Evolutionary conservation across 2,797 vertebrate species (phyloP), one percentile per base, ranked within the genome.

Genomic region (Pseudochaenichthys georgianus): DNA sequence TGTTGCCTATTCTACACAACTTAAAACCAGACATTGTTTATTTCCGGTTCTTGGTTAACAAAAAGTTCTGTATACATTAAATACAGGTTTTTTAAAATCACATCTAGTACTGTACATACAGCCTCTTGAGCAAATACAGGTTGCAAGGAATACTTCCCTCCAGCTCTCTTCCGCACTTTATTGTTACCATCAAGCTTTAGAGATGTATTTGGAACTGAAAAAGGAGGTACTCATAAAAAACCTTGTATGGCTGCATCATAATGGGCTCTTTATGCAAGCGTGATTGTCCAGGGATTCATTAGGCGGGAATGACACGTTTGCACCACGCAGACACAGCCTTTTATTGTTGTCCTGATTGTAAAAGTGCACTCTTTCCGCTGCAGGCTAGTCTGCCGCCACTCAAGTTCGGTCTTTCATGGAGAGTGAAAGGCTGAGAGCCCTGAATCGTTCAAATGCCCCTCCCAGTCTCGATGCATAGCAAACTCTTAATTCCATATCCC

Each of bases 291-390:
- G 73, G 80, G 81, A 87, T 89, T 93, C 92, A 93, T 93, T 92
- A 93, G 81, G 87, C 83, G 76, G 83, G 65, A 88, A 76, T 74
- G 89, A 90, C 90, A 89, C 70, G 53, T 91, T 84, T 80, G 77
- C 77, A 31, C 73, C 48, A 70, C 48, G 8, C 72, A 61, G 76
- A 75, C 48, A n/a, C 28, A n/a, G 85, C 64, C 77, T 74, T 82
- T 86, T 81, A 89, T 87, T 88, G 84, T 90, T 70, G 83, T 73
- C 74, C 70, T 61, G 85, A 86, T 87, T 89, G 87, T 88, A 79
- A 89, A 93, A 91, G 87, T 89, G 90, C 84, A 77, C 90, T 92
- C 89, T 77, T 86, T 66, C 54, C 11, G 66, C 89, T 83, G 87
- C 77, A 46, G 87, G 88, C 86, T 68, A 81, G 77, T 83, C 84